Evolutionary conservation across 2,797 vertebrate species (phyloP).

Genomic region (Dicrostonyx torquatus): DNA sequence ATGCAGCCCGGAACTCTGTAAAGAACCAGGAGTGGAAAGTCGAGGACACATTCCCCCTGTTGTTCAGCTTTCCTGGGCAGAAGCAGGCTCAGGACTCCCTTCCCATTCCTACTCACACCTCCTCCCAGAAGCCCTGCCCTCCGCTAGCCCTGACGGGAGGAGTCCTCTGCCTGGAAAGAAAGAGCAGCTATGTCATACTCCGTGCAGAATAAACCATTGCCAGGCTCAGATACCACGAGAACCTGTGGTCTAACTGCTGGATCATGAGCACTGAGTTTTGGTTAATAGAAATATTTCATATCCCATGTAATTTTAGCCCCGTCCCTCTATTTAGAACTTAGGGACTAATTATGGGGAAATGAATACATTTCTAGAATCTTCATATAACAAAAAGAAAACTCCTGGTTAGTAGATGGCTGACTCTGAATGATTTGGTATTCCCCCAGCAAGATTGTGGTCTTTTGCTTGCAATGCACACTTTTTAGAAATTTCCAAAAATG

Average conservation of each 20-base stretch:
- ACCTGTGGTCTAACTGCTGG: too few species aligned
- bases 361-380: not conserved
- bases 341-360: not conserved
- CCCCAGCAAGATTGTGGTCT: rapidly evolving
- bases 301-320: not conserved
- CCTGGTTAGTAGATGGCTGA: not conserved
- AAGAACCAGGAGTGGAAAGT: not conserved
- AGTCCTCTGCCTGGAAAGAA: not conserved
- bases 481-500: not conserved
- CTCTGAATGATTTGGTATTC: not conserved
- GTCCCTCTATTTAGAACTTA: not conserved
- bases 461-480: not conserved
- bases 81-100: rapidly evolving
- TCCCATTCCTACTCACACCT: too few species aligned
- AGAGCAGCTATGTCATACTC: not conserved
- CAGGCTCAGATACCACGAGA: not conserved
- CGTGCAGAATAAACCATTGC: not conserved
- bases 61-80: too few species aligned
- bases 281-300: not conserved
- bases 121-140: not conserved
- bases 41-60: too few species aligned
- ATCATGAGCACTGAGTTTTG: not conserved
- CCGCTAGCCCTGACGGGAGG: too few species aligned
- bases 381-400: not conserved
- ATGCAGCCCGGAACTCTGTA: not conserved